These are phyloP conservation scores for Melinaea menophilus DNA, from an alignment of 2,888 invertebrate species.

Conservation along the genomic window DNA sequence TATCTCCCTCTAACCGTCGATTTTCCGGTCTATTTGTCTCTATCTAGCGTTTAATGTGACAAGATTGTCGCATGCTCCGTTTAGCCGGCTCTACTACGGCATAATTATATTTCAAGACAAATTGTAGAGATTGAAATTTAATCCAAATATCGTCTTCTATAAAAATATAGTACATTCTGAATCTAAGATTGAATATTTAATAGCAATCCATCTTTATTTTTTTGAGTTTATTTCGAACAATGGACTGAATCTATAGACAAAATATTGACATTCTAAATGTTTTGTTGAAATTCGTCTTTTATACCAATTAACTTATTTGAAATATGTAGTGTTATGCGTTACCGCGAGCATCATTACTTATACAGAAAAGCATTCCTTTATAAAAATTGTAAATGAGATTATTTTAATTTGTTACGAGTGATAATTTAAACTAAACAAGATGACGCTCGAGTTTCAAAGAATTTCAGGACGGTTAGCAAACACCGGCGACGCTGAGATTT, in stretches of 20 bases:
- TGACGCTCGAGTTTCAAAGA: not conserved
- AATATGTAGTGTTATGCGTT: not conserved
- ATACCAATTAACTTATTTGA: no score
- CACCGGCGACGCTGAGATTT: no score
- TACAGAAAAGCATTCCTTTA: not conserved
- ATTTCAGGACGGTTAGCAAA: not conserved
- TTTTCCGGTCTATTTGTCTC: conserved; percentile 76
- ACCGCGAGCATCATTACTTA: not conserved
- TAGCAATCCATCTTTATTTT: no score
- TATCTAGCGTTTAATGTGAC: conserved; percentile 73
- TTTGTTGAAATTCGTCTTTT: no score
- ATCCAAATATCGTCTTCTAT: no score
- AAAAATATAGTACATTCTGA: no score
- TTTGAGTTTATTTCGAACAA: no score
- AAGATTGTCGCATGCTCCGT: conserved; percentile 70
- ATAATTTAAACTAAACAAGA: conserved; percentile 5
- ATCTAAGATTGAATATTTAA: no score
- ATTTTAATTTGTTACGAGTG: not conserved
- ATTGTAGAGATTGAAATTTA: conserved; percentile 11
- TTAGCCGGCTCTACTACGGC: conserved; percentile 43
- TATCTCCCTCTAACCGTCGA: conserved; percentile 66
- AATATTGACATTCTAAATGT: no score
- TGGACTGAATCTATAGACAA: no score
- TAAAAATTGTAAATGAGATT: no score
- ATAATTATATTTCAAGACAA: conserved; percentile 41